Percentiles rank a stretch among this genome's conserved stretches.
Evolutionary conservation across 2,888 invertebrate species (phyloP).

Genomic region (Hypselothyrea guttata): DNA sequence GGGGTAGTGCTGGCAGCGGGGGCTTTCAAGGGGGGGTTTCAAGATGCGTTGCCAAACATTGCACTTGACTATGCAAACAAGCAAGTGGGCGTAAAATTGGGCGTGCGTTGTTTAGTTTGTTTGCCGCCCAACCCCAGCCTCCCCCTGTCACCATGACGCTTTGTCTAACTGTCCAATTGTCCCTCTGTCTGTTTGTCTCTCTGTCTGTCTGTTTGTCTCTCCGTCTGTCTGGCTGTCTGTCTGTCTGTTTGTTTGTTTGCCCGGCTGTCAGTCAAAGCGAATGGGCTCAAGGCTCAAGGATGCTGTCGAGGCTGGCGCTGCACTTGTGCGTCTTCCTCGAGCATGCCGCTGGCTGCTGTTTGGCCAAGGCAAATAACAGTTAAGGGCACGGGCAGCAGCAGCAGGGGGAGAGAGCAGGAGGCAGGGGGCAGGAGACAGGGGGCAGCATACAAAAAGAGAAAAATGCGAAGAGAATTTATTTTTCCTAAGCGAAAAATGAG

Average conservation of each 20-base stretch:
- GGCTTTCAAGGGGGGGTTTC: constrained; percentile 16
- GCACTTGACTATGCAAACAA: constrained; percentile 79
- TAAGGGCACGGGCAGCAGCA: too few relatives aligned
- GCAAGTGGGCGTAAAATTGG: constrained; percentile 47
- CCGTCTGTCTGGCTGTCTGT: constrained; percentile 9
- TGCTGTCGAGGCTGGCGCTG: constrained; percentile 47
- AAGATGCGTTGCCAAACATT: constrained; percentile 68
- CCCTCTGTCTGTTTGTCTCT: constrained; percentile 38
- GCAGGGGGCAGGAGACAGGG: background rate
- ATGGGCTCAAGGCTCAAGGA: constrained; percentile 63
- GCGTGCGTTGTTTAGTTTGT: constrained; percentile 67
- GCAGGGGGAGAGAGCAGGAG: background rate
- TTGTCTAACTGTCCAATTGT: constrained; percentile 5
- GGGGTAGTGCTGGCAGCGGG: too few relatives aligned
- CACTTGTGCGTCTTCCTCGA: constrained; percentile 63
- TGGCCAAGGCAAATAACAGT: constrained; percentile 68
- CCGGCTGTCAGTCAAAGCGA: constrained; percentile 68
- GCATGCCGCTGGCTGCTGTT: constrained; percentile 54
- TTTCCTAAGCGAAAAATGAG: constrained; percentile 77
- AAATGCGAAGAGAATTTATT: constrained; percentile 36
- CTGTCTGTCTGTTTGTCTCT: constrained; percentile 69
- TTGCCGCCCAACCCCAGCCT: constrained; percentile 30
- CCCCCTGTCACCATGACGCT: background rate
- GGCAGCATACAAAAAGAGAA: constrained; percentile 27
- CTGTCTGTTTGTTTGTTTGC: constrained; percentile 51